Percentiles rank a stretch among this genome's conserved stretches.
Conservation (phyloP, 2,888 invertebrate genomes). For the Cryptus viduatorius region DNA sequence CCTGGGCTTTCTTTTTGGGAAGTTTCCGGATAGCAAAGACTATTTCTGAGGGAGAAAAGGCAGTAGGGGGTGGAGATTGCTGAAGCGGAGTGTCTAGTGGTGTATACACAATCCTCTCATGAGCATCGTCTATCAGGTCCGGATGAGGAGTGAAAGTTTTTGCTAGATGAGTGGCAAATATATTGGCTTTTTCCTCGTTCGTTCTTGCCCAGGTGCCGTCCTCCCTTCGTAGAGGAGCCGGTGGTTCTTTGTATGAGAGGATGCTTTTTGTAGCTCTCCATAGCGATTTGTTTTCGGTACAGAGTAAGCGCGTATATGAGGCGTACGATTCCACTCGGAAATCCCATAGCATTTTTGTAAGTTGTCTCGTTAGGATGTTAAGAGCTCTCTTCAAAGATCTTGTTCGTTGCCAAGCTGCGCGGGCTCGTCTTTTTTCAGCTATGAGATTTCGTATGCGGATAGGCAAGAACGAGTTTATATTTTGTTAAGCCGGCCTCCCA, state of each 20-base stretch:
- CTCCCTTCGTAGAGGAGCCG: constrained; percentile 61
- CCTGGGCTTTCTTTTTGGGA: constrained; percentile 61
- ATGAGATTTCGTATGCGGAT: constrained; percentile 55
- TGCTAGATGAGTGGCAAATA: constrained; percentile 67
- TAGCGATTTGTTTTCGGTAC: constrained; percentile 64
- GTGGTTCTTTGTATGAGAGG: constrained; percentile 56
- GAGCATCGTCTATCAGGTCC: constrained; percentile 11
- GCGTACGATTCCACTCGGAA: constrained; percentile 35
- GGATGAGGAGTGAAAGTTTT: constrained; percentile 66
- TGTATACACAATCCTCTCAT: neutral
- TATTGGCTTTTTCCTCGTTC: constrained; percentile 66
- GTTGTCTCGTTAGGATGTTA: constrained; percentile 43
- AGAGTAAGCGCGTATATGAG: constrained; percentile 47
- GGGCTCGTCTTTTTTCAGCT: constrained; percentile 61
- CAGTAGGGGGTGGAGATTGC: neutral
- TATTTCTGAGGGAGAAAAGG: constrained; percentile 36
- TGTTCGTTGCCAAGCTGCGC: constrained; percentile 62
- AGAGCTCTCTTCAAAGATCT: constrained; percentile 34
- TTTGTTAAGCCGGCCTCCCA: constrained; percentile 52
- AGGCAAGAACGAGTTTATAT: constrained; percentile 31
- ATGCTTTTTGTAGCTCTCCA: constrained; percentile 70
- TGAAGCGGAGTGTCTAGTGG: neutral
- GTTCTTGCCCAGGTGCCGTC: constrained; percentile 68
- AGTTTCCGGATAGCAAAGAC: neutral
- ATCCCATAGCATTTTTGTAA: constrained; percentile 36